Conservation (phyloP, 2,888 invertebrate species). For the Chloroclystis v-ata region DNA sequence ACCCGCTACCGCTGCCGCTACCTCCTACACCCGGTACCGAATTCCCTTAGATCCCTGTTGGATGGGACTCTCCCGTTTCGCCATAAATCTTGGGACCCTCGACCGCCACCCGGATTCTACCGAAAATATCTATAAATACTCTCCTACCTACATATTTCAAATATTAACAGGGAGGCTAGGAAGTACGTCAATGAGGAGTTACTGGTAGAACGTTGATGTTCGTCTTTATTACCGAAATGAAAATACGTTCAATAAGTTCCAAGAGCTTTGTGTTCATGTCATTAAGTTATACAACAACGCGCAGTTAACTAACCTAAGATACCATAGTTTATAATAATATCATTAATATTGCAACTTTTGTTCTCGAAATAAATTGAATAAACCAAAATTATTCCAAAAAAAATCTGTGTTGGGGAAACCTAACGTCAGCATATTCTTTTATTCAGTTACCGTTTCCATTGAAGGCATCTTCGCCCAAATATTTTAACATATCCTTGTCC, state of each 20-base stretch:
- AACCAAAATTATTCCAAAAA: too few species aligned
- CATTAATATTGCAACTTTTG: too few species aligned
- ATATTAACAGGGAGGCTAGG: constrained; percentile 69
- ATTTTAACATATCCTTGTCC: too few species aligned
- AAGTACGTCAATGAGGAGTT: constrained; percentile 41
- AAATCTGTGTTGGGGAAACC: too few species aligned
- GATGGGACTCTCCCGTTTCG: constrained; percentile 75
- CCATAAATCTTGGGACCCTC: constrained; percentile 77
- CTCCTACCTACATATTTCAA: constrained; percentile 73
- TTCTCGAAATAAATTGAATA: too few species aligned
- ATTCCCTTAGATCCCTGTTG: constrained; percentile 64
- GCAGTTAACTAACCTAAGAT: too few species aligned
- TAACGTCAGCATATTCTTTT: too few species aligned
- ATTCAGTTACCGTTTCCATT: too few species aligned
- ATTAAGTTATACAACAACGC: too few species aligned
- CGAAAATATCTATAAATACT: constrained; percentile 77
- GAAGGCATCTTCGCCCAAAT: too few species aligned
- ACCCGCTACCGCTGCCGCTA: constrained; percentile 22
- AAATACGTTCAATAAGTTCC: not conserved
- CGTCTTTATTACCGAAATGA: not conserved
- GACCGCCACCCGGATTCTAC: constrained; percentile 75
- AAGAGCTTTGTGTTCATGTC: too few species aligned
- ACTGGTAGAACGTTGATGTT: not conserved
- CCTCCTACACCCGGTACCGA: constrained; percentile 32
- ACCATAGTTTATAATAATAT: too few species aligned